Evolutionary conservation across 2,888 invertebrate genomes (phyloP), one percentile per base, ranked within the genome.

Genomic region (Apamea crenata): DNA sequence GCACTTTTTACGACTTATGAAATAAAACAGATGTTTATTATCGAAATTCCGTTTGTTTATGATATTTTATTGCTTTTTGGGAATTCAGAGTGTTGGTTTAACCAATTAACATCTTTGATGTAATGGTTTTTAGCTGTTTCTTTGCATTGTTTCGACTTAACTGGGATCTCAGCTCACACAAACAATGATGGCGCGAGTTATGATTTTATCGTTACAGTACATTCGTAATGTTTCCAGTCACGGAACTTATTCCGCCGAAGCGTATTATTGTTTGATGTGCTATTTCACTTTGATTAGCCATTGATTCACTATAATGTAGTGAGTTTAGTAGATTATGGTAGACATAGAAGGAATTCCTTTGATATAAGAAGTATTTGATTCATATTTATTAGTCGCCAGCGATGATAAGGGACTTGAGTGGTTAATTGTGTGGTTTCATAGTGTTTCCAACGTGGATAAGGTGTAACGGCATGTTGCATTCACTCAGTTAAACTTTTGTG

Each of bases 301-400:
- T 25, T 69, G 50, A 47, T 73, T 73, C 5, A 25, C 21, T 61
- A 25, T 53, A 32, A 12, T 32, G 25, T 5, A 32, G 18, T 56
- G 21, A 1, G 10, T 53, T 14, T 12, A 59, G 12, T 66, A 14
- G 1, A 7, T 67, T 29, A 21, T 18, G 14, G 14, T 29, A 8
- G 18, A 10, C 25, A 10, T 59, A 0, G 6, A 16, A 44, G 44
- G 3, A 32, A 50, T 72, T 61, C 10, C 16, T 65, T 73, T 21
- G 25, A n/a, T 29, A 10, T 47, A 32, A 25, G 21, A n/a, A n/a
- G 36, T 21, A 10, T 65, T 65, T 53, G 21, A 25, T 53, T 82
- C 7, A 16, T 16, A 73, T n/a, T 59, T 21, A 63, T 74, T n/a
- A 32, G 25, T 67, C 84, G 84, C 84, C 44, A 84, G 83, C 87